phyloP scores from a whole-genome alignment of 92 coral and sea anemone genomes.

The Zoanthus sociatus region DNA sequence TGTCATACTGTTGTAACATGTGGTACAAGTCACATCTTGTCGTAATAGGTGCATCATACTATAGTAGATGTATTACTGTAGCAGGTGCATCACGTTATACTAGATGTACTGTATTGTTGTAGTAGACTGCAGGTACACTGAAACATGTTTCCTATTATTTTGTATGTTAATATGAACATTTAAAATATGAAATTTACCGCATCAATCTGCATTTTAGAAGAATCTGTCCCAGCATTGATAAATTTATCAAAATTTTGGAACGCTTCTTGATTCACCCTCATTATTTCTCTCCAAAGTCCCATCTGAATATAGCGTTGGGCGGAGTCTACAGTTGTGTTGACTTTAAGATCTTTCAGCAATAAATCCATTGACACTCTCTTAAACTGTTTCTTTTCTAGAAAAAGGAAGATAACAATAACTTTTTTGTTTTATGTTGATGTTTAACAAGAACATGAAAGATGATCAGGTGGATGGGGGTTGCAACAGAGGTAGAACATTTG shows the following conservation, averaged over 20 bases:
- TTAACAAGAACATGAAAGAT: neutral
- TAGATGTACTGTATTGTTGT: too few relatives aligned
- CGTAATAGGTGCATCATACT: too few relatives aligned
- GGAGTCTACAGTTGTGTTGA: constrained; percentile 41
- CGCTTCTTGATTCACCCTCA: constrained; percentile 72
- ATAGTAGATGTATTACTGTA: too few relatives aligned
- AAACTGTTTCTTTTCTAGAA: constrained; percentile 50
- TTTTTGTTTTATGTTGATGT: too few relatives aligned
- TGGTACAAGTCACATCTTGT: too few relatives aligned
- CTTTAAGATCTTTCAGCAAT: constrained; percentile 63
- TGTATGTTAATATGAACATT: neutral
- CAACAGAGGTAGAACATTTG: too few relatives aligned
- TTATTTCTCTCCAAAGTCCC: constrained; percentile 77
- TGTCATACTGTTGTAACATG: too few relatives aligned
- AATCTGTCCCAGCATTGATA: constrained; percentile 27
- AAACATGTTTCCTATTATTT: neutral
- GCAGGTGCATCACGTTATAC: too few relatives aligned
- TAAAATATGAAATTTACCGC: neutral
- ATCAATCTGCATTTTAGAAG: neutral
- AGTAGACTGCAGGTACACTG: neutral
- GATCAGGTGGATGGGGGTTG: too few relatives aligned
- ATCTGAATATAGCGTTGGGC: constrained; percentile 63
- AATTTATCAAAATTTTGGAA: constrained; percentile 59
- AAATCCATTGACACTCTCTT: constrained; percentile 65
- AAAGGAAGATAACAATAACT: neutral